Conservation (phyloP, 2,888 invertebrate genomes). For the Cyaniris semiargus region DNA sequence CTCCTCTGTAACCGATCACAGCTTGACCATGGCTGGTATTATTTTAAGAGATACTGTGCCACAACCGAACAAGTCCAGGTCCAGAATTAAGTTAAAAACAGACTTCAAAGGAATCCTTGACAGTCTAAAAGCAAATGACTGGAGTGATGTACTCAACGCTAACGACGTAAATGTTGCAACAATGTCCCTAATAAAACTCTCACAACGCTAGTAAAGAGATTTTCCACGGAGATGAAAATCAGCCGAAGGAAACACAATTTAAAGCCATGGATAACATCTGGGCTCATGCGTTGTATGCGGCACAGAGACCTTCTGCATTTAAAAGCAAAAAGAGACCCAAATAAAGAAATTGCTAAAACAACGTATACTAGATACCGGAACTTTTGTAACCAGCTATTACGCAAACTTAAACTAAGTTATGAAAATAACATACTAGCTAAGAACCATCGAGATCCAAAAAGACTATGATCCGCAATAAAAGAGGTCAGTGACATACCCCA, state of each 20-base stretch:
- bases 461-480: not conserved
- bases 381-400: not conserved
- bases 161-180: not conserved
- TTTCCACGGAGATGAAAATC: not conserved
- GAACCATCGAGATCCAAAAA: not conserved
- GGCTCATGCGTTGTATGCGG: not conserved
- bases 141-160: not conserved
- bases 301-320: not conserved
- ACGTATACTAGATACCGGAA: not conserved
- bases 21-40: not conserved
- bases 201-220: not conserved
- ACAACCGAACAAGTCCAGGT: not conserved
- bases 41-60: not conserved
- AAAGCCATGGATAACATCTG: slow-evolving; percentile 6
- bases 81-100: not conserved
- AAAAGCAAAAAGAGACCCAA: not conserved
- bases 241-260: not conserved
- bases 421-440: not conserved
- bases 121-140: not conserved
- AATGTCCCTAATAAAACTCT: not conserved
- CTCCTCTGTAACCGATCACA: not conserved
- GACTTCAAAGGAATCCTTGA: not conserved
- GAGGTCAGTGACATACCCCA: not conserved
- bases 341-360: not conserved
- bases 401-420: not conserved